These are phyloP conservation scores for Candidula unifasciata DNA, from an alignment of 2,888 invertebrate genomes.

Conservation along the genomic window DNA sequence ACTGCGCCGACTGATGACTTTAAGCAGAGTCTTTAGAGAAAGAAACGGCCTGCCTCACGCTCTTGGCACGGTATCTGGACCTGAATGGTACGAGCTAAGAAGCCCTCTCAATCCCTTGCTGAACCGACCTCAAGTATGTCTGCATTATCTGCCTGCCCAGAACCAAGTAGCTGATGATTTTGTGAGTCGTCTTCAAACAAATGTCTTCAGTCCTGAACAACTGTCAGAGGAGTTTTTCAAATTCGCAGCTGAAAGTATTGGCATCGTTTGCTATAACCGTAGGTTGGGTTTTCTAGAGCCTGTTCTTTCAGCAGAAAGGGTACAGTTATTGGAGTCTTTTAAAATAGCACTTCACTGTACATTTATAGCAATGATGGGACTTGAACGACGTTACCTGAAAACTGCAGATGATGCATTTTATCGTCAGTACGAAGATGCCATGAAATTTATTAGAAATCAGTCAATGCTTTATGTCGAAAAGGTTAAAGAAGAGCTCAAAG, in stretches of 20 bases:
- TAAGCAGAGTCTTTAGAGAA: constrained; percentile 43
- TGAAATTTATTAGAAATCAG: constrained; percentile 37
- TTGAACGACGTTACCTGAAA: constrained; percentile 41
- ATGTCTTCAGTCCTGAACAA: constrained; percentile 2
- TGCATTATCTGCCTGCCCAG: constrained; percentile 52
- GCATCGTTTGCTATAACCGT: constrained; percentile 58
- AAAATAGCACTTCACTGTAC: constrained; percentile 46
- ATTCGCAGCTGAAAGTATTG: constrained; percentile 55
- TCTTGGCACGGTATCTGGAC: constrained; percentile 38
- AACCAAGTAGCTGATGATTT: constrained; percentile 55
- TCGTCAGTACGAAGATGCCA: constrained; percentile 18
- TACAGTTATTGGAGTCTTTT: constrained; percentile 47
- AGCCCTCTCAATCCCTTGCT: constrained; percentile 51
- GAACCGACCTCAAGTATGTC: constrained; percentile 49
- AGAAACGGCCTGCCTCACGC: constrained; percentile 38
- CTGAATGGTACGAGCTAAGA: constrained; percentile 53
- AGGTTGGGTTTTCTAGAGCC: constrained; percentile 56
- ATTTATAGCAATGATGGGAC: constrained; percentile 44
- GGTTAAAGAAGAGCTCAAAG: background rate
- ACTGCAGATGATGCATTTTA: constrained; percentile 33
- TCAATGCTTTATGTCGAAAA: constrained; percentile 29
- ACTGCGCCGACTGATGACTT: constrained; percentile 46
- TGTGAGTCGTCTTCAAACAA: constrained; percentile 35
- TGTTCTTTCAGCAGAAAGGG: background rate
- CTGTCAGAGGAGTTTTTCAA: constrained; percentile 50